Base-by-base conservation (phyloP, 2,113 vertebrate genomes). In the Ascaphus truei region DNA sequence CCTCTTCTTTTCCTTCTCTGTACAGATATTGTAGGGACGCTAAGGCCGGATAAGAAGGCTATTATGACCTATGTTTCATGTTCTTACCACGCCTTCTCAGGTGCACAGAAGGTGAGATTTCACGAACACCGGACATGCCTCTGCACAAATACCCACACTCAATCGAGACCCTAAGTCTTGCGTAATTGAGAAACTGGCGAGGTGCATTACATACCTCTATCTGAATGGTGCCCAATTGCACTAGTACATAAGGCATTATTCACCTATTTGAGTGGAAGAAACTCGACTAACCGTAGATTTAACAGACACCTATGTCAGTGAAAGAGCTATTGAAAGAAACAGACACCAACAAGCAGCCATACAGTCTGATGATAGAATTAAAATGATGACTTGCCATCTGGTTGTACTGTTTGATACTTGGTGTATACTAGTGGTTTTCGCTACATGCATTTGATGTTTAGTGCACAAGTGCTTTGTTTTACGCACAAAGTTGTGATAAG, bases 31-130 rank as follows among this genome's bases (percentile, higher is more conserved):
- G 84, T 98, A 95, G 96, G 93, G 93, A 96, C 95, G 91, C 93
- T 98, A 95, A 95, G 94, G 91, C 95, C 89, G 86, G 96, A 98
- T 88, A 95, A 97, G 94, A 96, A 98, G 92, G 97, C 95, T 85
- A 85, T 94, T 91, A 97, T 98, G 95, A 98, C 97, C 86, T 98
- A 93, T 92, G 96, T 98, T 90, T 99, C 96, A 89, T 96, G 96
- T 96, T 98, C 96, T 94, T 98, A 96, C 95, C 95, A 95, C 89
- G 94, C 97, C 79, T 98, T 99, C 95, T 98, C 91, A 78, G 96
- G 95, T 86, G 94, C 94, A 12, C 96, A 96, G 95, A 99, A 99
- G 96, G 97, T 99, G 95, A 99, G 97, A 81, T 74, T 75, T 82
- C 82, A 73, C 73, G 1, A 50, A 76, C 79, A 78, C 84, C 79